These are phyloP conservation scores for Hyperoplus lanceolatus DNA, from an alignment of 2,797 vertebrate genomes.

Conservation along the genomic window DNA sequence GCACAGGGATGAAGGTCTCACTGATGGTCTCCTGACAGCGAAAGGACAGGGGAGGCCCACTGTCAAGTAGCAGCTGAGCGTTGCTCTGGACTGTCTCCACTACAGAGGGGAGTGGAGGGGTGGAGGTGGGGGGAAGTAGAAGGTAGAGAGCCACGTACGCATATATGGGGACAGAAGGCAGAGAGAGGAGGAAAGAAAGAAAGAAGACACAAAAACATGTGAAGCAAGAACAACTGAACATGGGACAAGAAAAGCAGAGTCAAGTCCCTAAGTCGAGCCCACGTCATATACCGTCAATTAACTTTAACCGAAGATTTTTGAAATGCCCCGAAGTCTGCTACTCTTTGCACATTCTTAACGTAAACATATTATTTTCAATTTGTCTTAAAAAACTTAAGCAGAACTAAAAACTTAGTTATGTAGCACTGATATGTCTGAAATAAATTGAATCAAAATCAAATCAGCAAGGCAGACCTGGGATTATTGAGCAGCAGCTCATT, in stretches of 20 bases:
- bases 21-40: slow-evolving; percentile 95
- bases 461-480: slow-evolving; percentile 3
- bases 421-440: not conserved
- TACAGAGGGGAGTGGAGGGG: slow-evolving; percentile 85
- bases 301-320: slow-evolving; percentile 9
- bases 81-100: slow-evolving; percentile 98
- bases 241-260: slow-evolving; percentile 71
- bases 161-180: slow-evolving; percentile 80
- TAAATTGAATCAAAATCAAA: no score
- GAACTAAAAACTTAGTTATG: slow-evolving; percentile 15
- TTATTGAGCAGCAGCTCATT: slow-evolving; percentile 16
- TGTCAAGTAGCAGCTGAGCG: slow-evolving; percentile 94
- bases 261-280: slow-evolving; percentile 59
- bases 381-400: slow-evolving; percentile 23
- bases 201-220: slow-evolving; percentile 81
- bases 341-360: not conserved
- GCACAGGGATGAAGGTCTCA: slow-evolving; percentile 97
- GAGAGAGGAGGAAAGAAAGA: slow-evolving; percentile 68
- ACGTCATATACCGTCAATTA: slow-evolving; percentile 7
- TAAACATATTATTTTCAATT: slow-evolving; percentile 1
- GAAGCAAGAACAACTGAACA: slow-evolving; percentile 82
- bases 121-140: slow-evolving; percentile 34
- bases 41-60: slow-evolving; percentile 88
- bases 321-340: slow-evolving; percentile 1
- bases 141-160: slow-evolving; percentile 67